These are phyloP conservation scores for Spinus pinus DNA, from an alignment of 2,797 vertebrate species.

Conservation along the genomic window DNA sequence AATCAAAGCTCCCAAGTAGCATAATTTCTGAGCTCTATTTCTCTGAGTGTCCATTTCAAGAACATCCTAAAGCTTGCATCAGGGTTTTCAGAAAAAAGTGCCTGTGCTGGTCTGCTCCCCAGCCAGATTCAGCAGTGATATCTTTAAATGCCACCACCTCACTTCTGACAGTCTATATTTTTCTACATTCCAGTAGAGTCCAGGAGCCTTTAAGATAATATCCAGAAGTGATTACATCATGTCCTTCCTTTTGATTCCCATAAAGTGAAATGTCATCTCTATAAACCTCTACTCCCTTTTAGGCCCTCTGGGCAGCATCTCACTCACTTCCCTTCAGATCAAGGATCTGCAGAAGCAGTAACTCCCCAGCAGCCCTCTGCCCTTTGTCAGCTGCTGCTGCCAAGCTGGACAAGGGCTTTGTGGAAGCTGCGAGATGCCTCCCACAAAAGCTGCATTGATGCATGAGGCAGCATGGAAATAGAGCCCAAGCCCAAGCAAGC, in stretches of 20 bases:
- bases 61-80: background rate
- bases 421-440: background rate
- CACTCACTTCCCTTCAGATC: background rate
- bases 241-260: background rate
- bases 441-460: background rate
- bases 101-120: background rate
- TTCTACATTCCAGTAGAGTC: background rate
- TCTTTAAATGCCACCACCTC: background rate
- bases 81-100: background rate
- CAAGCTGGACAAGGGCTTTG: background rate
- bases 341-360: background rate
- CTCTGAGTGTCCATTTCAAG: background rate
- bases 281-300: background rate
- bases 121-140: background rate
- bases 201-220: background rate
- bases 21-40: background rate
- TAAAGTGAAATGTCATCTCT: slow-evolving; percentile 45
- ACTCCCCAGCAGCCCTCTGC: background rate
- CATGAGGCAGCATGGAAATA: background rate
- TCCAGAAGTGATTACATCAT: background rate
- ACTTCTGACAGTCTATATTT: background rate
- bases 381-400: background rate
- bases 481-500: background rate
- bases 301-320: background rate
- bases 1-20: background rate